phyloP scores from a whole-genome alignment of 1,140 invertebrate species.

The Vanessa atalanta region DNA sequence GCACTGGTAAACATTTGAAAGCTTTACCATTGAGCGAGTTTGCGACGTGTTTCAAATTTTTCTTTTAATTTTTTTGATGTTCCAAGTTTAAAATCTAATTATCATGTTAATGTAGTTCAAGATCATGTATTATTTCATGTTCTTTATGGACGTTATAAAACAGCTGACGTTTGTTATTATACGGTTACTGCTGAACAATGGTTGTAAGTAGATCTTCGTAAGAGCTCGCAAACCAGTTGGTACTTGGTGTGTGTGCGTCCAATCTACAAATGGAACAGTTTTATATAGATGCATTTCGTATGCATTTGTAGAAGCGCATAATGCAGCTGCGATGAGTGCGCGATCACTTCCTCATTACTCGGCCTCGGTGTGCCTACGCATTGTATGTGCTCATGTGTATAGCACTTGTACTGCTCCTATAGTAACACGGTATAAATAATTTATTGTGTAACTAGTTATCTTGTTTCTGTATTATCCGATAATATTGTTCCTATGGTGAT shows the following conservation, averaged over 20 bases:
- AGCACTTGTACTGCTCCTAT: constrained; percentile 5
- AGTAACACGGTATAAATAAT: constrained; percentile 16
- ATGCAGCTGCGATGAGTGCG: constrained; percentile 59
- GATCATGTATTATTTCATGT: constrained; percentile 22
- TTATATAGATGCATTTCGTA: constrained; percentile 41
- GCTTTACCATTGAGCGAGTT: background rate
- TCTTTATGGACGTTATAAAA: constrained; percentile 26
- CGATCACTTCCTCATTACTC: constrained; percentile 64
- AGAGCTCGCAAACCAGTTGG: constrained; percentile 39
- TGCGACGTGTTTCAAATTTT: background rate
- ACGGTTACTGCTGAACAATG: constrained; percentile 43
- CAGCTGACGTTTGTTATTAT: constrained; percentile 43
- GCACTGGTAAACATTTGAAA: constrained; percentile 30
- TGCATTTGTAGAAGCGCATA: constrained; percentile 50
- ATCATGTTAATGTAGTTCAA: constrained; percentile 17
- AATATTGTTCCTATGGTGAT: constrained; percentile 25
- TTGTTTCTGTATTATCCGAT: background rate
- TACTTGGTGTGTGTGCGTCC: constrained; percentile 32
- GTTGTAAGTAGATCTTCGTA: constrained; percentile 32
- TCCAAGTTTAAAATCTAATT: constrained; percentile 11
- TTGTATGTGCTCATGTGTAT: constrained; percentile 14
- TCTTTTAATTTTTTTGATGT: constrained; percentile 11
- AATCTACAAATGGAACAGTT: constrained; percentile 47
- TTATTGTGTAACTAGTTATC: constrained; percentile 8
- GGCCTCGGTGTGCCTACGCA: constrained; percentile 45